Evolutionary conservation across 2,888 invertebrate species (phyloP).

Genomic region (Heliconius sara): DNA sequence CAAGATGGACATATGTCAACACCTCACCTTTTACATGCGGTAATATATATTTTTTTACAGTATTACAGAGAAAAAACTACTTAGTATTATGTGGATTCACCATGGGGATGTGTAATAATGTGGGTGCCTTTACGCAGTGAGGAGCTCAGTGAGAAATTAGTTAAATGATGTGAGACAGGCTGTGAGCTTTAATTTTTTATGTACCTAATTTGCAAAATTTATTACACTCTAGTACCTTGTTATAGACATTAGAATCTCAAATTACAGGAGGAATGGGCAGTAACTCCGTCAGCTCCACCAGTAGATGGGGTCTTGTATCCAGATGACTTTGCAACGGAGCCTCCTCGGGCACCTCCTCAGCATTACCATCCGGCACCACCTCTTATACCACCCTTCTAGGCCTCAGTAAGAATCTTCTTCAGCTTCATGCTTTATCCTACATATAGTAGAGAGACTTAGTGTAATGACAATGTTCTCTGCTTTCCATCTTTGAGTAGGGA

Average conservation of each 20-base stretch:
- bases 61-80: not conserved
- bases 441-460: not conserved
- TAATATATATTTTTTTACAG: slow-evolving; percentile 47
- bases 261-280: slow-evolving; percentile 72
- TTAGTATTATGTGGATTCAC: not conserved
- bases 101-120: not conserved
- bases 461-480: not conserved
- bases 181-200: not conserved
- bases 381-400: slow-evolving; percentile 72
- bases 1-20: slow-evolving; percentile 59
- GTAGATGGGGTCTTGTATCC: slow-evolving; percentile 85
- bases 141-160: not conserved
- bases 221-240: not conserved
- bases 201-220: not conserved
- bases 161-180: not conserved
- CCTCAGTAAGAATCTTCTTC: slow-evolving; percentile 49
- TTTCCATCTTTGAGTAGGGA: not conserved
- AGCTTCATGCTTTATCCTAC: not conserved
- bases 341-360: slow-evolving; percentile 77
- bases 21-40: slow-evolving; percentile 69
- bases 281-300: slow-evolving; percentile 69
- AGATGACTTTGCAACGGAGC: slow-evolving; percentile 85
- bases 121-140: not conserved
- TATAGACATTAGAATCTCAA: not conserved
- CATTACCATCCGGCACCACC: slow-evolving; percentile 73